Evolutionary conservation across 2,888 invertebrate species (phyloP).

Genomic region (Vannuccia rotundouncinata): DNA sequence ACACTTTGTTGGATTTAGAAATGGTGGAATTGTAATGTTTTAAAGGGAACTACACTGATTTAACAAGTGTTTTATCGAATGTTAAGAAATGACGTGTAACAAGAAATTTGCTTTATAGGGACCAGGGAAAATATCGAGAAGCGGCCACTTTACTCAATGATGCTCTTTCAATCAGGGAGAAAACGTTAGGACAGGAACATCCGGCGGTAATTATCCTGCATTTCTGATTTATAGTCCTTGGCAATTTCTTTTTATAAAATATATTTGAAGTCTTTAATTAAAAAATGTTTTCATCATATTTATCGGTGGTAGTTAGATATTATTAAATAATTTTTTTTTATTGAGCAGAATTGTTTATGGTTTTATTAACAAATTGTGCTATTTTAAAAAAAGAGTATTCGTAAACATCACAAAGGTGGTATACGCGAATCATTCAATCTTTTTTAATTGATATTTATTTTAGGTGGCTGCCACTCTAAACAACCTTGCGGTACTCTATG

Average conservation of each 20-base stretch:
- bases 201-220: conserved; percentile 12
- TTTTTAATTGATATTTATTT: too few relatives aligned
- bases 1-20: neutral
- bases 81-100: neutral
- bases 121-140: conserved; percentile 99
- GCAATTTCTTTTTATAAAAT: neutral
- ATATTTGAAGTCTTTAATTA: neutral
- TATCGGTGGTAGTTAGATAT: too few relatives aligned
- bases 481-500: conserved; percentile 90
- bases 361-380: too few relatives aligned
- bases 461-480: conserved; percentile 97
- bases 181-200: conserved; percentile 70
- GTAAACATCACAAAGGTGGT: too few relatives aligned
- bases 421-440: too few relatives aligned
- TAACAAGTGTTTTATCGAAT: neutral
- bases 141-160: conserved; percentile 95
- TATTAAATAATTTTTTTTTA: too few relatives aligned
- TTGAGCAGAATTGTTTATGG: too few relatives aligned
- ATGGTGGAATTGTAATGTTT: neutral
- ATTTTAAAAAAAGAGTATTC: too few relatives aligned
- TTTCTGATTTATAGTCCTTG: too few relatives aligned
- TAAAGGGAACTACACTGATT: neutral
- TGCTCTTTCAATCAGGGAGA: conserved; percentile 91
- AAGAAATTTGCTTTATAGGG: conserved; percentile 57
- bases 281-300: neutral